Conservation (phyloP, 64 coral and sea anemone species). For the Exaiptasia diaphana region DNA sequence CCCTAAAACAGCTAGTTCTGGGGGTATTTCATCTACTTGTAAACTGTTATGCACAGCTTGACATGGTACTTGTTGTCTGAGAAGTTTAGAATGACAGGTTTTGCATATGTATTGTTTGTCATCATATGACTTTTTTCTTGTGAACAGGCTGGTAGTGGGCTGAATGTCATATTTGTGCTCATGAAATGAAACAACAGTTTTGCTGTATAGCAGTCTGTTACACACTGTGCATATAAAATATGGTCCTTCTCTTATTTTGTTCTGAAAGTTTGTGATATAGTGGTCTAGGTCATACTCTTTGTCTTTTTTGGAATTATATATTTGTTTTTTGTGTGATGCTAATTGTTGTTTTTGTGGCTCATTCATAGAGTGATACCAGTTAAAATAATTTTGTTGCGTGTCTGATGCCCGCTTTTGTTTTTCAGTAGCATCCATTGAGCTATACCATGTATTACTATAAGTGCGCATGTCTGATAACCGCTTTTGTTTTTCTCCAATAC, state of each 20-base stretch:
- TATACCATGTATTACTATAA: not conserved
- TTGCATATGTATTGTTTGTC: conserved; percentile 52
- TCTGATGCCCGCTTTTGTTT: not conserved
- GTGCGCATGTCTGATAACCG: conserved; percentile 17
- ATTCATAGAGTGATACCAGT: not conserved
- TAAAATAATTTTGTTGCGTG: not conserved
- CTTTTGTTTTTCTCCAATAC: not conserved
- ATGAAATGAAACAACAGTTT: conserved; percentile 53
- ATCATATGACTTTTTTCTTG: not conserved
- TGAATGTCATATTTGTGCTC: conserved; percentile 52
- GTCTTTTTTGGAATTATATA: too few species aligned
- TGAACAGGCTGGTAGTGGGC: not conserved
- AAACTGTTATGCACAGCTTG: conserved; percentile 63
- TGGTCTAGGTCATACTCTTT: conserved; percentile 27
- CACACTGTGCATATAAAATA: conserved; percentile 66
- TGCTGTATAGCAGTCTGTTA: conserved; percentile 51
- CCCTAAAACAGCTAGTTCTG: conserved; percentile 45
- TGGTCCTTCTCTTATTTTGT: conserved; percentile 41
- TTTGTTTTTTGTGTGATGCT: too few species aligned
- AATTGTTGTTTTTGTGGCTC: too few species aligned
- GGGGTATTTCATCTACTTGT: conserved; percentile 50
- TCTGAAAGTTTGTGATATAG: conserved; percentile 54
- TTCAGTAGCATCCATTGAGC: not conserved
- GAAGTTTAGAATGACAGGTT: conserved; percentile 52
- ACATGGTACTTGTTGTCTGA: conserved; percentile 47